Evolutionary conservation across 2,888 invertebrate genomes (phyloP), one percentile per base, ranked within the genome.

Genomic region (Ennomos fuscantarius): DNA sequence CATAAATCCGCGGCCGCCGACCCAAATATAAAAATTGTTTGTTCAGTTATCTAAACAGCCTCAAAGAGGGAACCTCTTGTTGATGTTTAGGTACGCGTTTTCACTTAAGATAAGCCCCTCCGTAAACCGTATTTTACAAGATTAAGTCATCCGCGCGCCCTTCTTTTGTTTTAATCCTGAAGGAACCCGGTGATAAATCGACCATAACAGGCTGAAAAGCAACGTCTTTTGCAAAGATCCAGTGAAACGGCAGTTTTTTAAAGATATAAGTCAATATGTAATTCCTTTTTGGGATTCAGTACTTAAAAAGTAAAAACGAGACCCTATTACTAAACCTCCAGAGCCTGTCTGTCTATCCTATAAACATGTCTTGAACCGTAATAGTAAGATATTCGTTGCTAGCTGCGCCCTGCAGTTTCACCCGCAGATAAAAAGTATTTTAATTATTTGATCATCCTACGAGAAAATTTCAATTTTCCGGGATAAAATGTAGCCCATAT

Each of bases 61-160:
- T 69, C 66, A 72, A 74, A 77, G 73, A 66, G 60, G 60, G 49
- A 68, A 60, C 54, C 68, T 63, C 66, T 72, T 68, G 72, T 74
- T 77, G 76, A 78, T 78, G 74, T 80, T 81, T 75, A 74, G 73
- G 68, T 73, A 73, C 73, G 73, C 73, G 67, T 81, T 82, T 81
- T 80, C 78, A 79, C 79, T 82, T 78, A 70, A 82, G 82, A 81
- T 82, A 82, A 82, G 75, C 75, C 70, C 64, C 66, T 70, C 67
- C 63, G 56, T 65, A 70, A 70, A 74, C 76, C 77, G 78, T 82
- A 82, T 82, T 83, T 82, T 70, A 82, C 72, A 74, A 81, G 81
- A 82, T 81, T 80, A 82, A 79, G 77, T 75, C 78, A 73, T 71
- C 71, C 59, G 63, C 74, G 64, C 68, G 62, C 69, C 73, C 66